A percentile compares a stretch with the other conserved stretches of the same genome.
Evolutionary conservation across 2,888 invertebrate species (phyloP).

Genomic region (Leptopterna dolabrata): DNA sequence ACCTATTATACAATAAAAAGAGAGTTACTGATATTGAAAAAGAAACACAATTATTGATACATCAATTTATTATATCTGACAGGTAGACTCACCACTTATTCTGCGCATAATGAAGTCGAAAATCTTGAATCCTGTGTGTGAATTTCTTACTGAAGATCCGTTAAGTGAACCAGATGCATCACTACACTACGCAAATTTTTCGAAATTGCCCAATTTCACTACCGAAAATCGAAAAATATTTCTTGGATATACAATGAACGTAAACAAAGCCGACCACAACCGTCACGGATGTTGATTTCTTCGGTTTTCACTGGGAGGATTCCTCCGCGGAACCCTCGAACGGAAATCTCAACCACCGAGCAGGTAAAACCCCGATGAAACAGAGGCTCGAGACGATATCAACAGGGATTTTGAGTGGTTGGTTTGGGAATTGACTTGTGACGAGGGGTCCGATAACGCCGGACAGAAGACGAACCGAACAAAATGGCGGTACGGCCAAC

Average conservation of each 20-base stretch:
- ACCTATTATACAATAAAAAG: no score
- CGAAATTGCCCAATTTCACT: neutral
- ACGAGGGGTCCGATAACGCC: neutral
- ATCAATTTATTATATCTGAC: no score
- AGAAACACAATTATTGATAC: no score
- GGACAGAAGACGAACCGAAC: neutral
- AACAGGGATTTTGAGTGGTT: neutral
- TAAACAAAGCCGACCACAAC: neutral
- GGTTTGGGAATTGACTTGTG: neutral
- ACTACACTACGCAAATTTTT: neutral
- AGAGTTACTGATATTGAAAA: no score
- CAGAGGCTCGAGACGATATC: no score
- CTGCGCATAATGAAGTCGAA: slow-evolving; percentile 25
- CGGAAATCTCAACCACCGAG: no score
- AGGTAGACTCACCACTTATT: slow-evolving; percentile 31
- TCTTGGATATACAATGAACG: neutral
- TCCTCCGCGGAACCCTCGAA: no score
- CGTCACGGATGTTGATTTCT: no score
- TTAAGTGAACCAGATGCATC: neutral
- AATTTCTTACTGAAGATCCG: neutral
- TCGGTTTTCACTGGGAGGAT: no score
- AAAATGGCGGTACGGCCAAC: slow-evolving; percentile 23
- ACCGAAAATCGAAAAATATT: neutral
- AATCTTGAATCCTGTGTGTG: neutral
- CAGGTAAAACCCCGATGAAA: no score